These are phyloP conservation scores for Cotesia vestalis DNA, from an alignment of 1,140 invertebrate species.

Conservation along the genomic window DNA sequence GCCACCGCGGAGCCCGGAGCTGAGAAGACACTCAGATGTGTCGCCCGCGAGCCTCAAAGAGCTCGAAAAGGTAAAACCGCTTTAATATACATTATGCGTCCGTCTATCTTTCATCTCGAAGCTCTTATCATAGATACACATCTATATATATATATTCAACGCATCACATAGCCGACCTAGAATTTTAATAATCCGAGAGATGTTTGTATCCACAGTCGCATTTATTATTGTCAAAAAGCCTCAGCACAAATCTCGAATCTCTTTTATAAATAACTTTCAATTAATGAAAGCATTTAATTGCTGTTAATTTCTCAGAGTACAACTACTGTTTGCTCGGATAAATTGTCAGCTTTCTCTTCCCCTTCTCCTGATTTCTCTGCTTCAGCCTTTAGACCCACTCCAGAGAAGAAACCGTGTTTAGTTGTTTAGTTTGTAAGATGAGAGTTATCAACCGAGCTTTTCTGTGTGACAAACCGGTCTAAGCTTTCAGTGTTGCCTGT, in stretches of 20 bases:
- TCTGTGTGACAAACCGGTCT: not conserved
- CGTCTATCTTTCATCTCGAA: not conserved
- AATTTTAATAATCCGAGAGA: too few relatives aligned
- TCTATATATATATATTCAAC: not conserved
- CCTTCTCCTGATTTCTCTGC: too few relatives aligned
- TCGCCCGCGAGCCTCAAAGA: constrained; percentile 85
- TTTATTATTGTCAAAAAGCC: not conserved
- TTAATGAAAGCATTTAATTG: too few relatives aligned
- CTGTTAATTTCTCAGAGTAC: too few relatives aligned
- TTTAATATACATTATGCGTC: constrained; percentile 13
- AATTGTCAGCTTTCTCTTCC: not conserved
- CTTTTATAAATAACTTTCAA: not conserved
- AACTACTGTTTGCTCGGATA: too few relatives aligned
- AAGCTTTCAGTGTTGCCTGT: not conserved
- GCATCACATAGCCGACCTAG: too few relatives aligned
- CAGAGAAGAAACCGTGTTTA: not conserved
- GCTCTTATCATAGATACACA: not conserved
- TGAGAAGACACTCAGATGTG: constrained; percentile 82
- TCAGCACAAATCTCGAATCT: not conserved
- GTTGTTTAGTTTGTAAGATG: not conserved
- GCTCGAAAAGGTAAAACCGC: constrained; percentile 75
- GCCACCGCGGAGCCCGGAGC: constrained; percentile 80
- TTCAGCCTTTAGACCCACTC: not conserved
- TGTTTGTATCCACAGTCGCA: too few relatives aligned
- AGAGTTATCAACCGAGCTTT: constrained; percentile 18